Percentiles rank a stretch among this genome's conserved stretches.
Evolutionary conservation across 2,113 vertebrate species (phyloP).

Genomic region (Phocoena sinus): DNA sequence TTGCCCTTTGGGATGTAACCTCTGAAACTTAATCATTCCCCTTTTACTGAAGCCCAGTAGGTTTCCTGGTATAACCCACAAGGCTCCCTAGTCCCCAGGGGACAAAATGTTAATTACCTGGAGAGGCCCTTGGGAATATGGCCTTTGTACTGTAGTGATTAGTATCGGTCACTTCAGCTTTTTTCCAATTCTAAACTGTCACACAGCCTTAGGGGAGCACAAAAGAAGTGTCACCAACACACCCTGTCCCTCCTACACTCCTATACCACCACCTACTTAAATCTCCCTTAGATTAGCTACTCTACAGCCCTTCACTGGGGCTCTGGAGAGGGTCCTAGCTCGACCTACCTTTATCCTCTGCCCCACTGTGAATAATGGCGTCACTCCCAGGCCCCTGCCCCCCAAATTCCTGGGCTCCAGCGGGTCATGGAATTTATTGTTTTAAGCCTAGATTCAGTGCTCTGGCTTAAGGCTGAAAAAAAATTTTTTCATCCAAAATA

Average conservation of each 20-base stretch:
- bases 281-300: background rate
- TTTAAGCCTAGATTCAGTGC: background rate
- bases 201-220: background rate
- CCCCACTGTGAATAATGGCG: background rate
- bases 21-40: background rate
- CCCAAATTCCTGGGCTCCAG: background rate
- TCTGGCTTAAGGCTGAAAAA: background rate
- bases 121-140: background rate
- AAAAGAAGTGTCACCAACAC: background rate
- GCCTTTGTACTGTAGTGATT: background rate
- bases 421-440: background rate
- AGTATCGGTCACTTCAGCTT: background rate
- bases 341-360: too few species aligned
- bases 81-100: background rate
- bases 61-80: background rate
- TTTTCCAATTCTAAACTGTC: background rate
- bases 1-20: background rate
- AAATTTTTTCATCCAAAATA: background rate
- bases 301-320: rapidly evolving
- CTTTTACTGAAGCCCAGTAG: background rate
- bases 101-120: background rate
- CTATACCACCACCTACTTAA: background rate
- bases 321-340: background rate
- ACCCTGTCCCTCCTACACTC: background rate
- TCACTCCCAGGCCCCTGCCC: background rate